Percentiles rank a stretch among this genome's conserved stretches.
phyloP scores from a whole-genome alignment of 2,797 vertebrate species.

The Anomalospiza imberbis region DNA sequence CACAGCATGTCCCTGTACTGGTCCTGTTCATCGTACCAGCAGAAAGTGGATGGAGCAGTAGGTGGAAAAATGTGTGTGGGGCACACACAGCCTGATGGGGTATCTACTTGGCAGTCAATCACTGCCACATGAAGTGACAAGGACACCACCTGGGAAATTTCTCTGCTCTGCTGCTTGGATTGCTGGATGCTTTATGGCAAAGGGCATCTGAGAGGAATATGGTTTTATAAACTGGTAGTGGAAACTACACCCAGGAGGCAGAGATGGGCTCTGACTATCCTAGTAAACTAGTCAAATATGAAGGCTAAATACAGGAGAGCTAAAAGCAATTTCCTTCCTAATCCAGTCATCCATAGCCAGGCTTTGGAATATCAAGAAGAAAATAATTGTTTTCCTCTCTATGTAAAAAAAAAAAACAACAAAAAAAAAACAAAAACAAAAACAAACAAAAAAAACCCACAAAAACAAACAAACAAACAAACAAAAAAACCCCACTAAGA shows the following conservation, averaged over 20 bases:
- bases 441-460: background rate
- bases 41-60: background rate
- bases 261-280: background rate
- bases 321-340: background rate
- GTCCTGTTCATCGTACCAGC: background rate
- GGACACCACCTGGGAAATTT: constrained; percentile 13
- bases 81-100: background rate
- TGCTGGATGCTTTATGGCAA: constrained; percentile 1
- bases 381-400: background rate
- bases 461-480: too few relatives aligned
- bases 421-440: too few relatives aligned
- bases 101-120: background rate
- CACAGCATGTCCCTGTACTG: background rate
- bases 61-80: background rate
- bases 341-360: background rate
- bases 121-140: background rate
- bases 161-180: background rate
- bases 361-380: background rate
- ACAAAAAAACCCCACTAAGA: background rate
- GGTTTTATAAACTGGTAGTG: background rate
- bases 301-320: background rate
- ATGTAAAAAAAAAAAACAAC: background rate
- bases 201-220: background rate
- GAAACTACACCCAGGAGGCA: background rate
- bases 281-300: background rate